Evolutionary conservation across 35 echinoderm and acorn worm genomes (phyloP).

Genomic region (Ptychodera flava): DNA sequence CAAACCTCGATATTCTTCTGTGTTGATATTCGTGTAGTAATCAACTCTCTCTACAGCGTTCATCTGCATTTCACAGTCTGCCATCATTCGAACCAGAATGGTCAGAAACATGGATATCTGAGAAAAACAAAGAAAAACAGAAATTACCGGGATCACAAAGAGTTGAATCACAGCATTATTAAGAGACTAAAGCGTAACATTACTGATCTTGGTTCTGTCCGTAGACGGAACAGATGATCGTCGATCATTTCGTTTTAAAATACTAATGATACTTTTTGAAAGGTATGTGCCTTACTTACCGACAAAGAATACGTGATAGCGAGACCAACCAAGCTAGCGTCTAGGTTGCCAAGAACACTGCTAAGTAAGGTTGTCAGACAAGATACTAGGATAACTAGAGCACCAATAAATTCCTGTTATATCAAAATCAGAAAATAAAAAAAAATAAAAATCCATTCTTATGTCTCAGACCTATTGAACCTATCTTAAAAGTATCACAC

Average conservation of each 20-base stretch:
- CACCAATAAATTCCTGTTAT: constrained; percentile 55
- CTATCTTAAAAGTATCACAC: too few relatives aligned
- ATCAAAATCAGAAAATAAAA: too few relatives aligned
- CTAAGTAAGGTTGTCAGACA: constrained; percentile 46
- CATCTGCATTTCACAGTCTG: constrained; percentile 63
- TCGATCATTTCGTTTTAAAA: too few relatives aligned
- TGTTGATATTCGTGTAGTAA: constrained; percentile 43
- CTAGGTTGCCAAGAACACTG: constrained; percentile 26
- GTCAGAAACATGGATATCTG: constrained; percentile 58
- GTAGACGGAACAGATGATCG: too few relatives aligned
- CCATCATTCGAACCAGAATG: constrained; percentile 49
- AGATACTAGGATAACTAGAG: constrained; percentile 41
- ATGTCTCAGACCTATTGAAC: too few relatives aligned
- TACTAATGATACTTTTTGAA: neutral
- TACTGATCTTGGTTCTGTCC: too few relatives aligned
- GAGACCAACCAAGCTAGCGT: constrained; percentile 52
- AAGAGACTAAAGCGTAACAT: too few relatives aligned
- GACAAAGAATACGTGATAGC: constrained; percentile 53
- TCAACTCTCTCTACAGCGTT: constrained; percentile 63
- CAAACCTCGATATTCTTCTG: constrained; percentile 54
- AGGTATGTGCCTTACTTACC: constrained; percentile 40
- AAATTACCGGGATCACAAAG: too few relatives aligned
- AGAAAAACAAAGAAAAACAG: neutral
- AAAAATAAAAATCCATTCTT: too few relatives aligned
- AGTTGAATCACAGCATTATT: too few relatives aligned